Base-by-base conservation (phyloP, 1,140 invertebrate species). In the Conus betulinus region DNA sequence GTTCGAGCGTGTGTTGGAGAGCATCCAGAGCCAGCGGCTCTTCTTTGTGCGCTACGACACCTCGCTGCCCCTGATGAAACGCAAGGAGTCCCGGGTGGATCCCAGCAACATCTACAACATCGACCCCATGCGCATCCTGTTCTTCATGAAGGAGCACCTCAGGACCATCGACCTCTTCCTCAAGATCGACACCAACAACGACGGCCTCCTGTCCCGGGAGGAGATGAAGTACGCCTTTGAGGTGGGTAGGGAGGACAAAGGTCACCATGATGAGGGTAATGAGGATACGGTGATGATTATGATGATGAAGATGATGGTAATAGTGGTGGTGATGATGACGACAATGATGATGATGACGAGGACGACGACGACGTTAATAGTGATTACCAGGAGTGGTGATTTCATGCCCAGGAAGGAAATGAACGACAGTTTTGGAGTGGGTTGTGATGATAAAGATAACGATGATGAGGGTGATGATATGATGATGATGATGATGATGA, bases 101-200 rank as follows among this genome's bases (percentile, higher is more conserved):
- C 87, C 90, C 5, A 91, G 90, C 39, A 92, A 92, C 89, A 84
- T 93, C 11, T 92, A 91, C 85, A 93, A 93, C 86, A 91, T 93
- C 52, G 93, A 93, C 85, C 92, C 93, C 1, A 84, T 93, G 25
- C 74, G 92, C n/a, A 92, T 93, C 52, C 89, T 93, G 52, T 92
- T 90, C 88, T 92, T 91, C 85, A 92, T 93, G 90, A 93, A 93
- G 85, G 90, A 93, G 85, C 92, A 93, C 82, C 83, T 93, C n/a
- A 81, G 92, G 76, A 92, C 91, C 25, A 92, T 93, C 76, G 92
- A 93, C 74, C 84, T 93, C 20, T 93, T 93, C 84, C 79, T 93
- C 23, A 93, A 93, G 85, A 89, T 93, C 83, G 92, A 93, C 88
- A 91, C 87, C 79, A 90, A 93, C 83, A 67, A 87, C 20, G 89